Evolutionary conservation across 2,797 vertebrate species (phyloP), one percentile per base, ranked within the genome.

Genomic region (Catamblyrhynchus diadema): DNA sequence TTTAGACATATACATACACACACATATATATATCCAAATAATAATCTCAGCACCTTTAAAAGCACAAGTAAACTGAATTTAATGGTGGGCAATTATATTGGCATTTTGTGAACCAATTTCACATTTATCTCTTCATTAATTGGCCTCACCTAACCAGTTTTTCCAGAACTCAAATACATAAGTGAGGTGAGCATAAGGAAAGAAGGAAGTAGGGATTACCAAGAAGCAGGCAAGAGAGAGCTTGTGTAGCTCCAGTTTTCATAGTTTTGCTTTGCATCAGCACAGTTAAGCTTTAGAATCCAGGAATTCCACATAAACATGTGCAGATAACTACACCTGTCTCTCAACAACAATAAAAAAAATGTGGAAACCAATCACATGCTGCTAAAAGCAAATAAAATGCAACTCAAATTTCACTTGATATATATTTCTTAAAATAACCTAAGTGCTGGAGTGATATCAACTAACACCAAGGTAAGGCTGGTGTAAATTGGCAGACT

Each of bases 401-500:
- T 48, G 19, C 41, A 91, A 65, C 42, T 37, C n/a, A 30, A 75
- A 78, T 24, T 86, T 91, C 47, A 79, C 21, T 81, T 0, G 0
- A 60, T 50, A 11, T 4, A 23, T 64, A 86, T 88, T 88, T 79
- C 51, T 75, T 44, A 79, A 80, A 95, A 93, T 70, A 91, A 90
- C 27, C 37, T 41, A 70, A 77, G 42, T 42, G 23, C 37, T 71
- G 61, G 35, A 67, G 32, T 57, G 48, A 37, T 90, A 93, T 32
- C 72, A 80, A 56, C 45, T 54, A 88, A 62, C 48, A 77, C 33
- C 79, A 73, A 75, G 48, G 73, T 62, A 70, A 48, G 56, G 60
- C 44, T 92, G 32, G 44, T 79, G 59, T 75, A 95, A 93, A 89
- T 4, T 91, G 90, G 92, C 81, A 93, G 73, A 77, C 57, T 35